Conservation (phyloP, 1,140 invertebrate genomes). For the Ips typographus region DNA sequence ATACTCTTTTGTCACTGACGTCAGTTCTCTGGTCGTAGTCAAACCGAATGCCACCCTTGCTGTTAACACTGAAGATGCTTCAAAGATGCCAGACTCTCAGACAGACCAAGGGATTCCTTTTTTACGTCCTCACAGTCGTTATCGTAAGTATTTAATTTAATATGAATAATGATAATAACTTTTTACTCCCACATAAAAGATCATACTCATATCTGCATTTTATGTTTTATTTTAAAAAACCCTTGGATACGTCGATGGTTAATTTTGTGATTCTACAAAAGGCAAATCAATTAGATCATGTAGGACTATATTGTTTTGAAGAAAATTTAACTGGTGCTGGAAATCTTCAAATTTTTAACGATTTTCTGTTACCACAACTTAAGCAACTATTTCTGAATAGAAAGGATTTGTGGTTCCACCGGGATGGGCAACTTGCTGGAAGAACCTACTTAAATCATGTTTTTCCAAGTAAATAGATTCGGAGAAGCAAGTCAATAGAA, state of each 20-base stretch:
- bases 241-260: neutral
- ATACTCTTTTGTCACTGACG: slow-evolving; percentile 70
- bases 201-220: neutral
- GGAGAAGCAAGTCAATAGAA: neutral
- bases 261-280: neutral
- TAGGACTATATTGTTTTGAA: neutral
- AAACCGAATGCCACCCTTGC: slow-evolving; percentile 58
- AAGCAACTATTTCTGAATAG: neutral
- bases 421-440: neutral
- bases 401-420: neutral
- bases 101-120: neutral
- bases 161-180: neutral
- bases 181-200: neutral
- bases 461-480: neutral
- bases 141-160: neutral
- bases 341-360: neutral
- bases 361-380: neutral
- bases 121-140: neutral
- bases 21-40: slow-evolving; percentile 72
- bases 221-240: slow-evolving; percentile 3
- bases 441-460: neutral
- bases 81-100: slow-evolving; percentile 12
- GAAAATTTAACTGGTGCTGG: neutral
- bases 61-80: slow-evolving; percentile 42
- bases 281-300: neutral